phyloP scores from a whole-genome alignment of 1,140 invertebrate genomes.

The Drosophila micromelanica region DNA sequence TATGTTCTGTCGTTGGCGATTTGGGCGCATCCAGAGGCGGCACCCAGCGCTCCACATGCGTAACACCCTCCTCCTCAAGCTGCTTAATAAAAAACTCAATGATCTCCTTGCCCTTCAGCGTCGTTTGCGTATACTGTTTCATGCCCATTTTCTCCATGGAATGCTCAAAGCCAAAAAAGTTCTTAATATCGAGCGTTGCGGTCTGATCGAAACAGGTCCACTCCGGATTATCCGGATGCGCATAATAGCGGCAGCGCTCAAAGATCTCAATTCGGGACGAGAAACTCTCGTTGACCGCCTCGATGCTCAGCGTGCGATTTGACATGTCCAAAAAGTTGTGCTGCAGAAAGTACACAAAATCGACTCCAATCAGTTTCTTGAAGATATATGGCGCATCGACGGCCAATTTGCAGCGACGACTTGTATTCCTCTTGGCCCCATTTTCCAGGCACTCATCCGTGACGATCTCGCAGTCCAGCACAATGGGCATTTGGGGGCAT shows the following conservation, averaged over 20 bases:
- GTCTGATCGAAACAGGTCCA: slow-evolving; percentile 99
- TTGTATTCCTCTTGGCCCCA: slow-evolving; percentile 92
- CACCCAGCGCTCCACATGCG: slow-evolving; percentile 87
- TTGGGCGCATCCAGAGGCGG: slow-evolving; percentile 73
- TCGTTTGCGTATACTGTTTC: slow-evolving; percentile 94
- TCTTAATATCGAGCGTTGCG: slow-evolving; percentile 97
- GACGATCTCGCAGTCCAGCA: slow-evolving; percentile 94
- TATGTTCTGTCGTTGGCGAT: slow-evolving; percentile 47
- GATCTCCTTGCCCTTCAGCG: slow-evolving; percentile 93
- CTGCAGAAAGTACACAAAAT: slow-evolving; percentile 96
- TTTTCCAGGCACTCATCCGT: slow-evolving; percentile 92
- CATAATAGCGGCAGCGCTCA: slow-evolving; percentile 97
- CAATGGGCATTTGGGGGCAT: slow-evolving; percentile 97
- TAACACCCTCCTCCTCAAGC: slow-evolving; percentile 92
- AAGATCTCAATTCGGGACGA: slow-evolving; percentile 92
- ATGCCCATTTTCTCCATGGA: slow-evolving; percentile 98
- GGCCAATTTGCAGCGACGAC: slow-evolving; percentile 95
- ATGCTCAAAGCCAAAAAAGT: slow-evolving; percentile 98
- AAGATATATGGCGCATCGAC: slow-evolving; percentile 98
- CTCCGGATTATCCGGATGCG: slow-evolving; percentile 96
- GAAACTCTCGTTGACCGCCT: slow-evolving; percentile 98
- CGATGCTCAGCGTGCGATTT: slow-evolving; percentile 93
- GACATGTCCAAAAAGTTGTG: slow-evolving; percentile 94
- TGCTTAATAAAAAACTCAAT: slow-evolving; percentile 96
- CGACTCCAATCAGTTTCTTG: slow-evolving; percentile 98